phyloP scores from a whole-genome alignment of 92 coral and sea anemone species.

The Blastomussa wellsi region DNA sequence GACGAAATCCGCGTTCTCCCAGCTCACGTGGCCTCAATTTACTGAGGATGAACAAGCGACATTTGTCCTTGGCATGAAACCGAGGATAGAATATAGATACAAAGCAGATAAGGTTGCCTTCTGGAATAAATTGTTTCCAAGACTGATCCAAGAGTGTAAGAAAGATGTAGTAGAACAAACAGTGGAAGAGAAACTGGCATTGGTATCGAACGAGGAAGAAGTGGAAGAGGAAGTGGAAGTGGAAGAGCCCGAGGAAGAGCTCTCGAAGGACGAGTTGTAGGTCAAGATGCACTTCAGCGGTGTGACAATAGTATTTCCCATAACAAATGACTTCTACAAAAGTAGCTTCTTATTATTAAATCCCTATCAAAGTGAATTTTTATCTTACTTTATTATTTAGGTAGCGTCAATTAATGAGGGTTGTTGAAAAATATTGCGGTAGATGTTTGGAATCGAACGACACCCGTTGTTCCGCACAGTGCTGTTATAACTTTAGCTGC shows the following conservation, averaged over 20 bases:
- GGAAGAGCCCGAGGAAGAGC: background rate
- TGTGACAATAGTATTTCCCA: background rate
- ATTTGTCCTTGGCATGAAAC: constrained; percentile 23
- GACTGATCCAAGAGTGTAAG: background rate
- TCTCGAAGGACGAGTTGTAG: background rate
- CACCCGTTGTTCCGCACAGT: no score
- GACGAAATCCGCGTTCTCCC: background rate
- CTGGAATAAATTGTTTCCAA: constrained; percentile 29
- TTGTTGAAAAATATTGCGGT: no score
- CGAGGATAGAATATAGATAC: constrained; percentile 17
- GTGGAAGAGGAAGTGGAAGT: no score
- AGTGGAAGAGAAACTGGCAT: no score
- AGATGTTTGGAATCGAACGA: no score
- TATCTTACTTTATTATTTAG: no score
- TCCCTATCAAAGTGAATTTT: no score
- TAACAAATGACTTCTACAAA: background rate
- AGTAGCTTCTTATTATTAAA: background rate
- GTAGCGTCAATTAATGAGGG: no score
- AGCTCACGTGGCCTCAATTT: constrained; percentile 25
- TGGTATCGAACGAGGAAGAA: no score
- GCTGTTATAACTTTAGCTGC: no score
- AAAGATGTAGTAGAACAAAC: no score
- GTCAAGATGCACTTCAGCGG: background rate
- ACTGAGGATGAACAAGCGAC: constrained; percentile 11
- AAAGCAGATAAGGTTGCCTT: constrained; percentile 19